A percentile compares a stretch with the other conserved stretches of the same genome.
Evolutionary conservation across 2,113 vertebrate species (phyloP).

Genomic region (Psilopogon haemacephalus): DNA sequence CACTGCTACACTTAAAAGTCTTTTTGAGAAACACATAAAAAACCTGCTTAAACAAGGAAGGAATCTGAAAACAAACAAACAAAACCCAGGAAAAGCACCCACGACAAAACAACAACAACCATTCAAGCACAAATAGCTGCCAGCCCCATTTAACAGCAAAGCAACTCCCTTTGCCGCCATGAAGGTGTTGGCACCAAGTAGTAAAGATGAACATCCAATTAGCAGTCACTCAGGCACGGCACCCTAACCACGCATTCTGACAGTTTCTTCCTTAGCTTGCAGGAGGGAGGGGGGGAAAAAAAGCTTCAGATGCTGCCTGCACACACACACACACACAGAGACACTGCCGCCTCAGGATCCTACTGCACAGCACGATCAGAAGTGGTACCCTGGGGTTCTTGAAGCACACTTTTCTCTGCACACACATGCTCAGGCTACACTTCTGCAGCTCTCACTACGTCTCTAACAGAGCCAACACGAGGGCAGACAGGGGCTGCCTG

Average conservation of each 20-base stretch:
- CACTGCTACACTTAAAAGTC: too few relatives aligned
- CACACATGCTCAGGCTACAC: accelerated
- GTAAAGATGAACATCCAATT: not conserved
- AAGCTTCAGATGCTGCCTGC: not conserved
- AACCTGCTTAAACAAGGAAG: too few relatives aligned
- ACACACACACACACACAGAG: too few relatives aligned
- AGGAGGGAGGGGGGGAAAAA: not conserved
- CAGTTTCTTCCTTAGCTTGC: not conserved
- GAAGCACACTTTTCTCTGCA: not conserved
- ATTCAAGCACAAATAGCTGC: too few relatives aligned
- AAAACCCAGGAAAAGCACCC: too few relatives aligned
- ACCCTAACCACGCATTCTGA: not conserved
- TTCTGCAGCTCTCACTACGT: accelerated
- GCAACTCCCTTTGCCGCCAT: not conserved
- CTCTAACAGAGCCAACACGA: not conserved
- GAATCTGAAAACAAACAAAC: too few relatives aligned
- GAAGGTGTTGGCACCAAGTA: not conserved
- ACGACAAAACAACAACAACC: too few relatives aligned
- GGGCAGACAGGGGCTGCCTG: not conserved
- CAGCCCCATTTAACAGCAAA: not conserved
- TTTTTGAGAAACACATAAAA: too few relatives aligned
- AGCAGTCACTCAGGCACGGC: not conserved
- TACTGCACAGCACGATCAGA: accelerated
- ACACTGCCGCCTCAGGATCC: not conserved
- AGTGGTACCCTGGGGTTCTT: not conserved